Percentiles rank a stretch among this genome's conserved stretches.
Evolutionary conservation across 2,888 invertebrate genomes (phyloP).

Genomic region (Seira ritae): DNA sequence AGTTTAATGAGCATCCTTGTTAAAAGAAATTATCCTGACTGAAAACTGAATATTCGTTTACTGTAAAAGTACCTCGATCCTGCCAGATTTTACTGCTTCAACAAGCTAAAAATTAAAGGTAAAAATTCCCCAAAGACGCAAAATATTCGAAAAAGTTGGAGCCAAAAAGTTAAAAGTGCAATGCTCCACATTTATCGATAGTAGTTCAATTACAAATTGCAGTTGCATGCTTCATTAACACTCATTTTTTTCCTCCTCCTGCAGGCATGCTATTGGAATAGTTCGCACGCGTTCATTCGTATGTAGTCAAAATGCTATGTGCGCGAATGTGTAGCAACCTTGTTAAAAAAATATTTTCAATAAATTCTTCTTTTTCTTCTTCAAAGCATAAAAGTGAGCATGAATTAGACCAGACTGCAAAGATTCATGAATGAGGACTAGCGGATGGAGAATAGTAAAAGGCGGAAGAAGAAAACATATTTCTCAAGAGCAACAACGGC

Average conservation of each 20-base stretch:
- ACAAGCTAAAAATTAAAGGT: not conserved
- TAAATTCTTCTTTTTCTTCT: too few relatives aligned
- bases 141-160: not conserved
- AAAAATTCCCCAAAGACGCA: too few relatives aligned
- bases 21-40: not conserved
- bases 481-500: not conserved
- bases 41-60: not conserved
- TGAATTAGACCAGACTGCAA: too few relatives aligned
- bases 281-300: not conserved
- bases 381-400: too few relatives aligned
- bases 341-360: too few relatives aligned
- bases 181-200: not conserved
- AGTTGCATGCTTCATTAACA: slow-evolving; percentile 9
- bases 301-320: too few relatives aligned
- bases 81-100: too few relatives aligned
- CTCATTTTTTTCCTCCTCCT: not conserved
- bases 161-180: not conserved
- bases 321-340: too few relatives aligned
- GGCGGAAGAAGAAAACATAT: not conserved
- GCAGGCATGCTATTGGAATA: too few relatives aligned
- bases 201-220: not conserved
- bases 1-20: slow-evolving; percentile 1
- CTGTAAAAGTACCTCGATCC: slow-evolving; percentile 5
- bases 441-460: slow-evolving; percentile 8
- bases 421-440: not conserved